phyloP scores from a whole-genome alignment of 1,140 invertebrate species.

The Oscheius sp. region DNA sequence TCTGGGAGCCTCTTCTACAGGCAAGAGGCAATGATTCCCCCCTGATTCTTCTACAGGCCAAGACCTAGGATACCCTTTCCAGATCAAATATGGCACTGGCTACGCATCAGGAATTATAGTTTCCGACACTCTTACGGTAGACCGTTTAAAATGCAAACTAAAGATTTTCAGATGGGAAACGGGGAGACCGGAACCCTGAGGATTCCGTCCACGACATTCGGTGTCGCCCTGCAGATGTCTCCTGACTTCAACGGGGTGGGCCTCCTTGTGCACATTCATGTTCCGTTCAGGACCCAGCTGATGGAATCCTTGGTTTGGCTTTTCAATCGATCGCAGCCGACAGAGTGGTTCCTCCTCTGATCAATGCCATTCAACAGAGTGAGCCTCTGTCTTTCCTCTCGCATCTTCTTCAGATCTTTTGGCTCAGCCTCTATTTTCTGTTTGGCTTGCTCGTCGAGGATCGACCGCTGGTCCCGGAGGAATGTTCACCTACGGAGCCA shows the following conservation, averaged over 20 bases:
- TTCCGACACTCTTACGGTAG: constrained; percentile 27
- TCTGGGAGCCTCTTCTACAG: background rate
- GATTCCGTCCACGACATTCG: constrained; percentile 38
- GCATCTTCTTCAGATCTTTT: constrained; percentile 20
- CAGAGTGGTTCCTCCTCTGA: constrained; percentile 32
- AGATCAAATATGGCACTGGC: constrained; percentile 44
- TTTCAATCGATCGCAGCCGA: constrained; percentile 40
- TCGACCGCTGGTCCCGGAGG: constrained; percentile 27
- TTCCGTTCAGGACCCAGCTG: constrained; percentile 18
- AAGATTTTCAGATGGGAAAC: no score
- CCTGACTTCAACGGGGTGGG: constrained; percentile 27
- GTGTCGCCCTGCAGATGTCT: constrained; percentile 32
- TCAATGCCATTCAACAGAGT: constrained; percentile 34
- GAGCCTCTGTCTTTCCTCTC: background rate
- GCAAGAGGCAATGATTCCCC: no score
- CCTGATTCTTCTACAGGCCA: background rate
- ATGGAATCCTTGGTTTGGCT: constrained; percentile 38
- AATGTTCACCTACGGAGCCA: constrained; percentile 38
- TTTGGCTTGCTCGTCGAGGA: constrained; percentile 38
- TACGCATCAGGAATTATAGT: constrained; percentile 41
- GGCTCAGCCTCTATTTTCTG: constrained; percentile 41
- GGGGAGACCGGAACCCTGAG: constrained; percentile 27
- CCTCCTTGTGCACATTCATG: background rate
- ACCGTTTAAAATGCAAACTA: no score
- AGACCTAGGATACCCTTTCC: constrained; percentile 35